Percentiles rank a stretch among this genome's conserved stretches.
These are phyloP conservation scores for Heliocidaris tuberculata DNA, from an alignment of 35 echinoderm and acorn worm species.

Conservation along the genomic window DNA sequence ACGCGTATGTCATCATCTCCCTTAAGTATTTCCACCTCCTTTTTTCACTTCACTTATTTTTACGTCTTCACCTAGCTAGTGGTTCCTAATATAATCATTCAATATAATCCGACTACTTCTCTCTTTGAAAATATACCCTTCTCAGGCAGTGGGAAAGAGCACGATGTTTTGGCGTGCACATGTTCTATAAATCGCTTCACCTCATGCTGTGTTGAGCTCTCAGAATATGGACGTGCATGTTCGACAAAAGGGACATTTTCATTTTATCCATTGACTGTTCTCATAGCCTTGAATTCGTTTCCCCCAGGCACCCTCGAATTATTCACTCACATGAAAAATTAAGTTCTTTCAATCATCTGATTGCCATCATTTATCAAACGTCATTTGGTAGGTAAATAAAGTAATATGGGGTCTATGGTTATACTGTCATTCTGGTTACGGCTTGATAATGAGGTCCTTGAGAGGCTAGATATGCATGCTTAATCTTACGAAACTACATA, in stretches of 20 bases:
- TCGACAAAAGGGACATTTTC: neutral
- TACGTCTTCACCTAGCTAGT: neutral
- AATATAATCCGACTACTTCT: neutral
- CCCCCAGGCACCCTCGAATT: neutral
- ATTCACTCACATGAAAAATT: neutral
- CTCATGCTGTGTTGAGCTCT: neutral
- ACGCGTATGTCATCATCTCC: neutral
- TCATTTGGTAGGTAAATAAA: no score
- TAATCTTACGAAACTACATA: no score
- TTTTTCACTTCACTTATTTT: neutral
- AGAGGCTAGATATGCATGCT: no score
- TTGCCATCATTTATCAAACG: no score
- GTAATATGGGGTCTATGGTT: no score
- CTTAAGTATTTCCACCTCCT: neutral
- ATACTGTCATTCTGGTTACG: no score
- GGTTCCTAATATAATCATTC: neutral
- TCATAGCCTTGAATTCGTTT: neutral
- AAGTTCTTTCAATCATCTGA: no score
- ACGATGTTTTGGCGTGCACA: neutral
- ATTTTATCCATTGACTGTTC: neutral
- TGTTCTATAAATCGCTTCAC: neutral
- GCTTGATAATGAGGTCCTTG: no score
- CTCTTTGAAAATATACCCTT: neutral
- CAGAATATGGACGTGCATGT: neutral
- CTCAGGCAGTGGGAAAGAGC: neutral